Conservation (phyloP, 1,140 invertebrate genomes). For the Camponotus pennsylvanicus region DNA sequence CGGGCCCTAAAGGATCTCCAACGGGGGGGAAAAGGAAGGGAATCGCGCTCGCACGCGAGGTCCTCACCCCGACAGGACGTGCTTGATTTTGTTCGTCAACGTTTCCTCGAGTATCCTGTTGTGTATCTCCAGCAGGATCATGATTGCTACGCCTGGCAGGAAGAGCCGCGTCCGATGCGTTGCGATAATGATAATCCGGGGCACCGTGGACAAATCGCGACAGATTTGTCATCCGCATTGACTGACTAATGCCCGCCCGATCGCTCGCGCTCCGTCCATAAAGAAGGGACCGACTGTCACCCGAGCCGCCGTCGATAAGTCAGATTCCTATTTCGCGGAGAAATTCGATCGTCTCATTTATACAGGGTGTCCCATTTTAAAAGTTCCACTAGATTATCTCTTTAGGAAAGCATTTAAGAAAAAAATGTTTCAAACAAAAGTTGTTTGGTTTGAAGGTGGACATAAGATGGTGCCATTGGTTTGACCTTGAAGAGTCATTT, state of each 20-base stretch:
- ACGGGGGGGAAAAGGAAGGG: conserved; percentile 43
- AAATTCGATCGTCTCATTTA: no score
- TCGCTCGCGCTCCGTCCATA: background rate
- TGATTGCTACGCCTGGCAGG: conserved; percentile 85
- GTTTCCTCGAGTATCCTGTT: conserved; percentile 99
- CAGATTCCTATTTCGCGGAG: background rate
- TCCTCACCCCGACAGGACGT: conserved; percentile 97
- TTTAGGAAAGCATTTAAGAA: no score
- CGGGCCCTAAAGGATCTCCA: conserved; percentile 45
- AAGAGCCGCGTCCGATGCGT: background rate
- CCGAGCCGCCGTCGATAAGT: background rate
- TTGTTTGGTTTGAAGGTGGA: no score
- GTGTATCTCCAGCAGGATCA: conserved; percentile 99
- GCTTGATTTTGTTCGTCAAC: conserved; percentile 97
- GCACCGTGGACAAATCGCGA: conserved; percentile 12
- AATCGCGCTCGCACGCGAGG: conserved; percentile 61
- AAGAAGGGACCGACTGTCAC: background rate
- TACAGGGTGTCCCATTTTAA: no score
- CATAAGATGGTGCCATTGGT: no score
- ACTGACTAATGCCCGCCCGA: conserved; percentile 32
- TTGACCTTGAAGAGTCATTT: no score
- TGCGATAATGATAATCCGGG: conserved; percentile 40
- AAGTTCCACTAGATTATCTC: no score
- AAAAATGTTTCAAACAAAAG: no score
- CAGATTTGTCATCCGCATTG: conserved; percentile 40